Evolutionary conservation across 2,888 invertebrate species (phyloP).

Genomic region (Epinotia ramella): DNA sequence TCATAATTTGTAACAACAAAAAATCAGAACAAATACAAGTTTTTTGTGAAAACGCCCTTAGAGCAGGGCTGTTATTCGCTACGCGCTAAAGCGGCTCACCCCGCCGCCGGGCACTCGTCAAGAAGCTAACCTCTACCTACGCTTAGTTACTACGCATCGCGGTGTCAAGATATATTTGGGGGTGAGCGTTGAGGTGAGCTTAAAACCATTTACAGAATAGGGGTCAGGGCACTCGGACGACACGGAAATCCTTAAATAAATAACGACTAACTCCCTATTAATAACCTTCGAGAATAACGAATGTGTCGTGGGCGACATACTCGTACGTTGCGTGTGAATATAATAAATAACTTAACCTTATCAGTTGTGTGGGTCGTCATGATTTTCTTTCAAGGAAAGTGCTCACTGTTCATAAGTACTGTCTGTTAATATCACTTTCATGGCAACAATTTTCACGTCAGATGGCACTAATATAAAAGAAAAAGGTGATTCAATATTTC

Average conservation of each 20-base stretch:
- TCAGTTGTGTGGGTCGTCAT: constrained; percentile 6
- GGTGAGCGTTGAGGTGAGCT: too few relatives aligned
- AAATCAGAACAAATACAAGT: neutral
- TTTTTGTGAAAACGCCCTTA: neutral
- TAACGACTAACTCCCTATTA: neutral
- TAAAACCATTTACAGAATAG: too few relatives aligned
- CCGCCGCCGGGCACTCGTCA: too few relatives aligned
- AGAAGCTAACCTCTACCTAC: too few relatives aligned
- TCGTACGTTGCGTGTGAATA: constrained; percentile 7
- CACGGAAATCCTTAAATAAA: neutral
- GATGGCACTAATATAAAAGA: neutral
- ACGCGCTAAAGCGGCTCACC: too few relatives aligned
- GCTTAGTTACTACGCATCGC: too few relatives aligned
- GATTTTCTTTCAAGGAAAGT: neutral
- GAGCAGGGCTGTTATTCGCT: too few relatives aligned
- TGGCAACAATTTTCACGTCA: neutral
- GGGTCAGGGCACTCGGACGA: neutral
- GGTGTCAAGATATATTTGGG: too few relatives aligned
- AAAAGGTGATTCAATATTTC: neutral
- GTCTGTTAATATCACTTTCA: neutral
- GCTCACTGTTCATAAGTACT: neutral
- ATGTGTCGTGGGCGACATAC: neutral
- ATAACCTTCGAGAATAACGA: neutral
- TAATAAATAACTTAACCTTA: constrained; percentile 2
- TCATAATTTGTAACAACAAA: too few relatives aligned